A percentile compares a stretch with the other conserved stretches of the same genome.
Evolutionary conservation across 2,797 vertebrate species (phyloP).

Genomic region (Scarus forsteni): DNA sequence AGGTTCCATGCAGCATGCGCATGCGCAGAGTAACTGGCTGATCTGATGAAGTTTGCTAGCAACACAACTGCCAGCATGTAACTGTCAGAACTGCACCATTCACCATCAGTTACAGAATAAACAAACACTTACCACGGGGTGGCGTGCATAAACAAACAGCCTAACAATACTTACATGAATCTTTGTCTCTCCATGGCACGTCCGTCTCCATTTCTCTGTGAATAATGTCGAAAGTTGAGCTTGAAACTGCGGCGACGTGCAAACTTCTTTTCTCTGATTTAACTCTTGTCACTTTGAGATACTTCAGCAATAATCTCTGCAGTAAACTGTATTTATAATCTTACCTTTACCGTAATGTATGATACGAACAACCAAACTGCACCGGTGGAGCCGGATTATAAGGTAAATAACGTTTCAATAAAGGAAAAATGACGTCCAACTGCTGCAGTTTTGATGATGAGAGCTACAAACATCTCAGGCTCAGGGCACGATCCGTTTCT

Average conservation of each 20-base stretch:
- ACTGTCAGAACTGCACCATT: not conserved
- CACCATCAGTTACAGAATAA: not conserved
- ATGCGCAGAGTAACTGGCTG: no score
- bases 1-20: not conserved
- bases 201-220: slow-evolving; percentile 32
- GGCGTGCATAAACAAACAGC: slow-evolving; percentile 2
- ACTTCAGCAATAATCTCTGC: slow-evolving; percentile 30
- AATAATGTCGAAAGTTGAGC: slow-evolving; percentile 14
- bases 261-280: slow-evolving; percentile 44
- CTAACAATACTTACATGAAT: slow-evolving; percentile 54
- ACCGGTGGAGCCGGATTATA: not conserved
- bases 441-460: slow-evolving; percentile 15
- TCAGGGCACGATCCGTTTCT: slow-evolving; percentile 53
- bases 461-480: not conserved
- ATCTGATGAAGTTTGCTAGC: not conserved
- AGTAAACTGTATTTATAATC: not conserved
- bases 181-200: slow-evolving; percentile 26
- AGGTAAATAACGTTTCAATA: not conserved
- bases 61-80: not conserved
- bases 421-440: not conserved
- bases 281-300: slow-evolving; percentile 41
- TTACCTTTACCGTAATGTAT: not conserved
- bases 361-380: not conserved
- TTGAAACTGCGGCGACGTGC: not conserved
- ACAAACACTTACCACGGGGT: slow-evolving; percentile 8